These are phyloP conservation scores for Phania funesta DNA, from an alignment of 2,888 invertebrate genomes.

Conservation along the genomic window DNA sequence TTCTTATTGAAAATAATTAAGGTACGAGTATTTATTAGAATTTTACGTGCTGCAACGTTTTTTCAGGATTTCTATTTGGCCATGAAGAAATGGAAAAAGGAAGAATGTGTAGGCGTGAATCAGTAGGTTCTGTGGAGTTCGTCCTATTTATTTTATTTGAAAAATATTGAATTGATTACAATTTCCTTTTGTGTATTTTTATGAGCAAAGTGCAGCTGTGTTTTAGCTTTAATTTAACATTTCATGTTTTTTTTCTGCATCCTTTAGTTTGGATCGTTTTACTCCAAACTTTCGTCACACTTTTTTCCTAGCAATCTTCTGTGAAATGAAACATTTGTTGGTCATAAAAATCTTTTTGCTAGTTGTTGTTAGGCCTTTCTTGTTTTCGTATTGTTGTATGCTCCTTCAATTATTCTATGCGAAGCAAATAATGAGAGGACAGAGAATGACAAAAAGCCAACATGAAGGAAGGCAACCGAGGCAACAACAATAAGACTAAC, in stretches of 20 bases:
- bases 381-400: too few relatives aligned
- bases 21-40: slow-evolving; percentile 52
- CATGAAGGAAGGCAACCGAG: slow-evolving; percentile 32
- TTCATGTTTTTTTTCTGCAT: slow-evolving; percentile 18
- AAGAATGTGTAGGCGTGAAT: slow-evolving; percentile 26
- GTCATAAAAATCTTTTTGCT: slow-evolving; percentile 45
- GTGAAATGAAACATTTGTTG: slow-evolving; percentile 39
- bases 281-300: not conserved
- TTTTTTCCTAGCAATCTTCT: slow-evolving; percentile 10
- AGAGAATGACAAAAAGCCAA: slow-evolving; percentile 36
- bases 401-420: slow-evolving; percentile 19
- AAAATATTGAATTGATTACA: slow-evolving; percentile 65
- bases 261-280: slow-evolving; percentile 24
- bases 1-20: too few relatives aligned
- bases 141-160: slow-evolving; percentile 34
- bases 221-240: slow-evolving; percentile 60
- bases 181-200: slow-evolving; percentile 57
- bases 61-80: not conserved
- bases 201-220: slow-evolving; percentile 65
- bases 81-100: not conserved
- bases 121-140: slow-evolving; percentile 43
- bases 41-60: slow-evolving; percentile 23
- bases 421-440: slow-evolving; percentile 35
- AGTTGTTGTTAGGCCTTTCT: slow-evolving; percentile 46
- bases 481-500: slow-evolving; percentile 39